These are phyloP conservation scores for Spodoptera picta DNA, from an alignment of 2,888 invertebrate species.

Conservation along the genomic window DNA sequence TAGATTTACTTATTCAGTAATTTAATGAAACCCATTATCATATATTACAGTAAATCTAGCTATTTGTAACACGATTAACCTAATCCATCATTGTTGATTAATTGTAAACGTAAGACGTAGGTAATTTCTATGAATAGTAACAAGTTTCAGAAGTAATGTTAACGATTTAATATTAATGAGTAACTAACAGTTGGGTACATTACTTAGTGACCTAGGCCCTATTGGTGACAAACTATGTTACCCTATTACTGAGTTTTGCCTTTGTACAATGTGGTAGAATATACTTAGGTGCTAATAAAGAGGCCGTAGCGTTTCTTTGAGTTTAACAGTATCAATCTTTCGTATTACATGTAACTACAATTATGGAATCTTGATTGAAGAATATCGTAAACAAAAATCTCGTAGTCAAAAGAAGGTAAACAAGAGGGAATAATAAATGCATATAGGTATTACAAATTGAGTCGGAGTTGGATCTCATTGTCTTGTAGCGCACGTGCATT, in stretches of 20 bases:
- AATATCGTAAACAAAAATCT: constrained; percentile 35
- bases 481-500: constrained; percentile 68
- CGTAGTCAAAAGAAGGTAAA: constrained; percentile 44
- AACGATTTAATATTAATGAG: constrained; percentile 38
- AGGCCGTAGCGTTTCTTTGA: too few relatives aligned
- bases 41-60: constrained; percentile 1
- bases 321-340: too few relatives aligned
- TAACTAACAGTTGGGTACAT: constrained; percentile 16
- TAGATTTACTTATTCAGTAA: too few relatives aligned
- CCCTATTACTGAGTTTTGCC: too few relatives aligned
- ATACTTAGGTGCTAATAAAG: too few relatives aligned
- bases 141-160: constrained; percentile 27
- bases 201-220: constrained; percentile 2
- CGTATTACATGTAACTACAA: too few relatives aligned
- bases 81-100: constrained; percentile 22
- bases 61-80: constrained; percentile 33
- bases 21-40: constrained; percentile 4
- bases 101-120: constrained; percentile 17
- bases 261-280: too few relatives aligned
- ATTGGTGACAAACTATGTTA: not conserved
- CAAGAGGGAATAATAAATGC: constrained; percentile 55
- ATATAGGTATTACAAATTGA: constrained; percentile 56
- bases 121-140: constrained; percentile 32
- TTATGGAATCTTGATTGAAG: not conserved
- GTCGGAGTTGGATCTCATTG: constrained; percentile 59